These are phyloP conservation scores for Hesperophylax magnus DNA, from an alignment of 1,140 invertebrate genomes.

Conservation along the genomic window DNA sequence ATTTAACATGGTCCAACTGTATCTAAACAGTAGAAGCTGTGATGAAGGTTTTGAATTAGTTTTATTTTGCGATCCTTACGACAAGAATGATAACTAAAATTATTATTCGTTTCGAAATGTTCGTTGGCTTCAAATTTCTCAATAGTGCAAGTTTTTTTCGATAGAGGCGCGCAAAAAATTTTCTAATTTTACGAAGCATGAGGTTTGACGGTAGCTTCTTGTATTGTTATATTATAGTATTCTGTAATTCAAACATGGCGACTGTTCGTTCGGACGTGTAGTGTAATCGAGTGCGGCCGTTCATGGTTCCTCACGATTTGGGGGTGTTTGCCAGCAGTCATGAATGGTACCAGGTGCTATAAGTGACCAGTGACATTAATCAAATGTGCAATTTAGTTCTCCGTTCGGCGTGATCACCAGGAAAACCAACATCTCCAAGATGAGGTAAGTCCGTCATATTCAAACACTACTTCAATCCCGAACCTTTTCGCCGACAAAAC, in stretches of 20 bases:
- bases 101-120: too few species aligned
- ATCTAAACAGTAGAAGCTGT: too few species aligned
- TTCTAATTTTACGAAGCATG: neutral
- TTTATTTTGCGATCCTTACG: too few species aligned
- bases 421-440: constrained; percentile 37
- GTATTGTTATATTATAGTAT: neutral
- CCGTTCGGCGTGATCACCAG: constrained; percentile 39
- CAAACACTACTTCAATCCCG: neutral
- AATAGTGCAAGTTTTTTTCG: too few species aligned
- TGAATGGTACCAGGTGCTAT: constrained; percentile 43
- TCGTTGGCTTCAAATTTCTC: too few species aligned
- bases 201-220: neutral
- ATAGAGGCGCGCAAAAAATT: too few species aligned
- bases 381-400: constrained; percentile 40
- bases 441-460: constrained; percentile 40
- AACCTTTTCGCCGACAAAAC: constrained; percentile 41
- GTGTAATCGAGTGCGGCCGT: constrained; percentile 8
- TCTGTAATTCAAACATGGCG: constrained; percentile 46
- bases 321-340: constrained; percentile 33
- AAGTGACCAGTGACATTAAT: constrained; percentile 44
- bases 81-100: too few species aligned
- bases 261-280: constrained; percentile 39
- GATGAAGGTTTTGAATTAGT: too few species aligned
- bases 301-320: constrained; percentile 5
- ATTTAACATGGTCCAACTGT: too few species aligned